Evolutionary conservation across 1,140 invertebrate genomes (phyloP).

Genomic region (Harlomillsia oculata): DNA sequence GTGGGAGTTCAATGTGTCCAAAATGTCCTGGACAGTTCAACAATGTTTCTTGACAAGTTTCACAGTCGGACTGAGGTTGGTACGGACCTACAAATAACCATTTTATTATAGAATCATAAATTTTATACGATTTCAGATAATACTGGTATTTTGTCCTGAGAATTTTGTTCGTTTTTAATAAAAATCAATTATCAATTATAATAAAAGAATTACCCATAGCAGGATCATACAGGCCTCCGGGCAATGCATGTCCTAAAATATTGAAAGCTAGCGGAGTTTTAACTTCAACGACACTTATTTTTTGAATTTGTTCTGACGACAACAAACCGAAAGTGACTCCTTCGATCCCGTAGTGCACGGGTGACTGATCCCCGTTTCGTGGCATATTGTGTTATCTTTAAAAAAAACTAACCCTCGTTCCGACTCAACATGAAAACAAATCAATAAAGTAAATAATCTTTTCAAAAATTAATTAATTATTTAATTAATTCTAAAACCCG

Average conservation of each 20-base stretch:
- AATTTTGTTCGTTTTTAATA: not conserved
- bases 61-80: constrained; percentile 58
- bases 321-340: constrained; percentile 55
- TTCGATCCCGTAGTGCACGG: too few relatives aligned
- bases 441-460: too few relatives aligned
- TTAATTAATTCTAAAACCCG: too few relatives aligned
- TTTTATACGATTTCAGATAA: not conserved
- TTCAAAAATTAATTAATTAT: too few relatives aligned
- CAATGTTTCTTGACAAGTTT: constrained; percentile 64
- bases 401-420: too few relatives aligned
- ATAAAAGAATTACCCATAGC: constrained; percentile 49
- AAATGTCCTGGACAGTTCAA: constrained; percentile 81
- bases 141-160: not conserved
- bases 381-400: too few relatives aligned
- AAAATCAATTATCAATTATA: not conserved
- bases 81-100: constrained; percentile 47
- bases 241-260: constrained; percentile 65
- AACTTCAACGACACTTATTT: constrained; percentile 77
- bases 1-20: constrained; percentile 85
- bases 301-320: constrained; percentile 68
- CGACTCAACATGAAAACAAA: too few relatives aligned
- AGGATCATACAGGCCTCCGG: constrained; percentile 78
- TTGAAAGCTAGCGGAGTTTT: constrained; percentile 75
- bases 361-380: too few relatives aligned
- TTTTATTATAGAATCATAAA: constrained; percentile 1